Conservation (phyloP, 2,888 invertebrate genomes). For the Nymphalis urticae region DNA sequence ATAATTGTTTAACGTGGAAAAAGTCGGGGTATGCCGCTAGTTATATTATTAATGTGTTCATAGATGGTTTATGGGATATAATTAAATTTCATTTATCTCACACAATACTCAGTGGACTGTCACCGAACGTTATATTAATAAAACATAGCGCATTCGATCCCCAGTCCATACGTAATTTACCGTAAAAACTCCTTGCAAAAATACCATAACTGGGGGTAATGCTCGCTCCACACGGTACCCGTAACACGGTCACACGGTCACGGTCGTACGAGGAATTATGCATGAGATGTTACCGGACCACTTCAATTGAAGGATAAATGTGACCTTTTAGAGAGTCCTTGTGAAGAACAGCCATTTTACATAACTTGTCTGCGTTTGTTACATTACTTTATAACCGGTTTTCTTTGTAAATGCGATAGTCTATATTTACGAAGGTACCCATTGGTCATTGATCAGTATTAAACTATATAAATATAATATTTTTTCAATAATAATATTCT, state of each 20-base stretch:
- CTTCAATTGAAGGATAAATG: constrained; percentile 51
- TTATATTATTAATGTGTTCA: neutral
- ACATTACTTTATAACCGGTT: constrained; percentile 5
- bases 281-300: constrained; percentile 51
- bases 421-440: neutral
- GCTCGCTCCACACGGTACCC: constrained; percentile 22
- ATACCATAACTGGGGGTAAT: constrained; percentile 19
- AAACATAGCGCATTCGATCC: constrained; percentile 1
- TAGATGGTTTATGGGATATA: neutral
- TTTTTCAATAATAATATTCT: too few relatives aligned
- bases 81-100: neutral
- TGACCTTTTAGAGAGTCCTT: constrained; percentile 36
- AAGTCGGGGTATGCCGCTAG: too few relatives aligned
- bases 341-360: constrained; percentile 14
- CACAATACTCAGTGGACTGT: neutral
- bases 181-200: constrained; percentile 25
- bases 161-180: constrained; percentile 16
- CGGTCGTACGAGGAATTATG: constrained; percentile 46
- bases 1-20: too few relatives aligned
- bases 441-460: neutral
- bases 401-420: neutral
- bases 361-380: constrained; percentile 11
- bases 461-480: too few relatives aligned
- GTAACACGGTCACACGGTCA: constrained; percentile 43
- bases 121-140: neutral